Evolutionary conservation across 2,888 invertebrate species (phyloP), one percentile per base, ranked within the genome.

Genomic region (Dendrolimus pini): DNA sequence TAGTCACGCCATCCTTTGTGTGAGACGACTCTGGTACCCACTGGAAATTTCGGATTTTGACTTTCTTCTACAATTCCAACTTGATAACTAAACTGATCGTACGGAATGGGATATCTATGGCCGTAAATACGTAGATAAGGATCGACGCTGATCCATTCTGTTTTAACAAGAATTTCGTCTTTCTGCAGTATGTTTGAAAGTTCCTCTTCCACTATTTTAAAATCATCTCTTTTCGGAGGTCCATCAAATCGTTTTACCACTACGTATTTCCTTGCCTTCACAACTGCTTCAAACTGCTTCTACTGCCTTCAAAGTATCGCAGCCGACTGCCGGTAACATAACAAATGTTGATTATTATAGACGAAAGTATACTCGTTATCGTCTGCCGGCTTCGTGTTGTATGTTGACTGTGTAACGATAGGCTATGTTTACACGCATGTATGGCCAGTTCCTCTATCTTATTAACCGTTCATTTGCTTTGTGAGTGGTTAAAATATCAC

Each of bases 1-100:
- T 93, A 92, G 41, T 92, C 91, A 65, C 92, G 84, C 95, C 95
- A 95, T n/a, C 95, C 95, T 60, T 92, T 87, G 66, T 92, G 81
- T 1, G 92, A 92, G 0, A 94, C 83, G 1, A 95, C 86, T 70
- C 89, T 81, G 56, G 87, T 86, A 1, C 94, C 94, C 10, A 92
- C 92, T 7, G 94, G 93, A 74, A 83, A 95, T 7, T 92, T 78
- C 0, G 85, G 65, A 14, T 69, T 58, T 57, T 65, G 69, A 3
- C 70, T 68, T 53, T 73, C 71, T 58, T 92, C 74, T 6, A 95
- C 93, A 70, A 68, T 53, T 12, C 72, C 83, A 7, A 82, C 76
- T 71, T 68, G 65, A 58, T 62, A 69, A 18, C 68, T 60, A 58
- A 70, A 71, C 56, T 70, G 70, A 55, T 73, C 67, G 59, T 73